Conservation (phyloP, 2,888 invertebrate species). For the Sesia bembeciformis region DNA sequence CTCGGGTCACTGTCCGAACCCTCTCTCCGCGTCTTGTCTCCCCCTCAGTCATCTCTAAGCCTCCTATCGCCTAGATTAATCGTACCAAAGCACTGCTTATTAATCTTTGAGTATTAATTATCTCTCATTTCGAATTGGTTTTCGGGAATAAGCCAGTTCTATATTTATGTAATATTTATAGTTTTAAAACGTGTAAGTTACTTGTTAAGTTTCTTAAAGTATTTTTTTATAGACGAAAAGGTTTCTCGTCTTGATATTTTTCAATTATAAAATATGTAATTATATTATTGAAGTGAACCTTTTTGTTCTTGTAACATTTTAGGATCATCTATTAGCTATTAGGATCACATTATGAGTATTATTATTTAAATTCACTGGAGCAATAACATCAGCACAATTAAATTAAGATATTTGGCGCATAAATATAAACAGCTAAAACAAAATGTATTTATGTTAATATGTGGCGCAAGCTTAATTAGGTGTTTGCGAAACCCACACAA, state of each 20-base stretch:
- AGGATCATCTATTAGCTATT: too few species aligned
- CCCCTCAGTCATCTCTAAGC: constrained; percentile 44
- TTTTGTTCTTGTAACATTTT: too few species aligned
- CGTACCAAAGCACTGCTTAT: constrained; percentile 37
- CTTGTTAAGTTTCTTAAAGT: too few species aligned
- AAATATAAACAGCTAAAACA: constrained; percentile 18
- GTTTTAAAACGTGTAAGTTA: too few species aligned
- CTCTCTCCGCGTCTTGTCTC: constrained; percentile 23
- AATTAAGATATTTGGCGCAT: constrained; percentile 20
- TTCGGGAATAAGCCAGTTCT: background rate
- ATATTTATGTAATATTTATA: too few species aligned
- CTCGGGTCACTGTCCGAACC: constrained; percentile 62
- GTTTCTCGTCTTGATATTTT: too few species aligned
- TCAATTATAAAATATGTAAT: too few species aligned
- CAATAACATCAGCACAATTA: constrained; percentile 8
- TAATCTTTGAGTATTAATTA: constrained; percentile 18
- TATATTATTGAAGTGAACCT: too few species aligned
- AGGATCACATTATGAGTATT: too few species aligned
- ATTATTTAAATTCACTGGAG: too few species aligned
- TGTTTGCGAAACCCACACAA: constrained; percentile 51
- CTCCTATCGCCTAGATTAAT: constrained; percentile 64
- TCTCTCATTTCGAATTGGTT: constrained; percentile 1
- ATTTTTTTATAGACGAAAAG: too few species aligned
- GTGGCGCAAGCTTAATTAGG: constrained; percentile 31
- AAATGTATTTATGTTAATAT: constrained; percentile 39